phyloP scores from a whole-genome alignment of 2,888 invertebrate species.

The Troilus luridus region DNA sequence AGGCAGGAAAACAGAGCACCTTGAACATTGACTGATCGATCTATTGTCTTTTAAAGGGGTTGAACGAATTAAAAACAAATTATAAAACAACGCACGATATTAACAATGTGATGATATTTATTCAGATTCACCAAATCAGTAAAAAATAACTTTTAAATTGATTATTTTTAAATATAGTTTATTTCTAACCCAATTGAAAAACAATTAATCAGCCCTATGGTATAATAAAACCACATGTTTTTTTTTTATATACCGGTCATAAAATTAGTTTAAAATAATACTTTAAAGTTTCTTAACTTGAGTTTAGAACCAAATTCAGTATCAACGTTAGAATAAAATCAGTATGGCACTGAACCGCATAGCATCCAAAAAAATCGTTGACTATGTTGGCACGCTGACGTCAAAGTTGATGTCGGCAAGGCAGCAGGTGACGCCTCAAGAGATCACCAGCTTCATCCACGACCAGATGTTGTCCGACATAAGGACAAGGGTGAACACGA shows the following conservation, averaged over 20 bases:
- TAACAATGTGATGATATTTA: too few relatives aligned
- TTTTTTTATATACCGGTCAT: not conserved
- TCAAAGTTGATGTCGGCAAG: not conserved
- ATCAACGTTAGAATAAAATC: not conserved
- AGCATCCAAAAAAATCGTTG: not conserved
- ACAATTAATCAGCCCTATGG: not conserved
- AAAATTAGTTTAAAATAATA: not conserved
- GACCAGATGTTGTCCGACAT: not conserved
- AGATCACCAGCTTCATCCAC: not conserved
- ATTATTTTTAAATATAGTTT: not conserved
- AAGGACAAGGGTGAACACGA: not conserved
- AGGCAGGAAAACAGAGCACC: too few relatives aligned
- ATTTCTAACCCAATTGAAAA: not conserved
- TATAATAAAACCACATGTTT: not conserved
- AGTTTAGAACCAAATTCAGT: not conserved
- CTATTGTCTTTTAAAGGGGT: too few relatives aligned
- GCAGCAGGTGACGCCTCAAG: not conserved
- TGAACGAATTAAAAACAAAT: too few relatives aligned
- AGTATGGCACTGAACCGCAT: not conserved
- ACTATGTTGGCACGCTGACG: not conserved
- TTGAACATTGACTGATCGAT: too few relatives aligned
- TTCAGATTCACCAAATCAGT: too few relatives aligned
- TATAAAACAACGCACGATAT: too few relatives aligned
- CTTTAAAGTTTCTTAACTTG: not conserved
- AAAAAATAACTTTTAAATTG: too few relatives aligned